Evolutionary conservation across 1,140 invertebrate genomes (phyloP).

Genomic region (Sitobion miscanthi): DNA sequence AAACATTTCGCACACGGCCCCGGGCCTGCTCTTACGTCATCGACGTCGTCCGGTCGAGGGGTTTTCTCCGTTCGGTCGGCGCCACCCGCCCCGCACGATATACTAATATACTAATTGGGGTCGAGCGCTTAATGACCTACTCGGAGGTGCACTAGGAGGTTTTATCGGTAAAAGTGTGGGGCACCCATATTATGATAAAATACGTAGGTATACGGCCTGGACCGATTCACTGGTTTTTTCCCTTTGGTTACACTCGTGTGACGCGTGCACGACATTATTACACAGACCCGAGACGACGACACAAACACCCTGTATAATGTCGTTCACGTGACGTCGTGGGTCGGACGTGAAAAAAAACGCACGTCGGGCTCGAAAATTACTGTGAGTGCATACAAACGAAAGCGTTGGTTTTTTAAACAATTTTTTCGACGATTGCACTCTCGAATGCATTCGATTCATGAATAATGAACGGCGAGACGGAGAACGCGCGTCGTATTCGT

Average conservation of each 20-base stretch:
- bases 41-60: background rate
- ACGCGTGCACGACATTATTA: no score
- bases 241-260: no score
- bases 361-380: background rate
- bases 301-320: background rate
- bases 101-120: constrained; percentile 38
- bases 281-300: background rate
- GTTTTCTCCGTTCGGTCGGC: background rate
- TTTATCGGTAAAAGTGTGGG: constrained; percentile 35
- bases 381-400: background rate
- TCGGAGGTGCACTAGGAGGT: background rate
- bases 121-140: constrained; percentile 46
- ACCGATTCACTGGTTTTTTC: background rate
- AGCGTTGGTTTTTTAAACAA: background rate
- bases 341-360: background rate
- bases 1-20: no score
- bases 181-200: background rate
- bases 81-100: background rate
- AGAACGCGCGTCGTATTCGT: background rate
- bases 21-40: no score
- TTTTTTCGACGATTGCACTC: background rate
- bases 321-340: no score
- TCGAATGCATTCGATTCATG: background rate
- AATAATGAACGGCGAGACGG: background rate
- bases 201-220: background rate